Evolutionary conservation across 2,888 invertebrate species (phyloP), one percentile per base, ranked within the genome.

Genomic region (Tigriopus californicus): DNA sequence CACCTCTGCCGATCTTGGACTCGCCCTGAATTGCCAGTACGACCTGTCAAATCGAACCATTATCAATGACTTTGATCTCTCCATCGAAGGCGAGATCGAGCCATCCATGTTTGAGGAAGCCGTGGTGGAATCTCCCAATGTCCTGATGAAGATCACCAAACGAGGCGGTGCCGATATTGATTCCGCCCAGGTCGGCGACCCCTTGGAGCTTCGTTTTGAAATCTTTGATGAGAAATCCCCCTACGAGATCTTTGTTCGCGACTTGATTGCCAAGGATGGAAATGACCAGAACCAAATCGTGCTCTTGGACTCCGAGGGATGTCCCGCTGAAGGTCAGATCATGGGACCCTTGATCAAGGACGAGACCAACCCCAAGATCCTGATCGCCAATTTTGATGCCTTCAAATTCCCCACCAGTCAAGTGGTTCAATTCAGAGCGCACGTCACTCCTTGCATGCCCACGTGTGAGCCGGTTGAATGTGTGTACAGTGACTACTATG

Each of bases 341-440:
- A 71, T 72, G 72, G 71, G 71, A 1, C 65, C 69, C 5, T 66
- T 70, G 41, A 56, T 55, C 13, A 61, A 61, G 61, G n/a, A 13
- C 5, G 58, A 22, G 1, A 33, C 15, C n/a, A 54, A 25, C 8
- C 15, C 18, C 20, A 78, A 85, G 82, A 80, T 85, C 66, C 75
- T 91, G 62, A 75, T 89, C 62, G 89, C 91, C 57, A 84, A 87
- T 73, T 91, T 92, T 74, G 91, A 91, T 71, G 91, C 91, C 41
- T 92, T 92, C 79, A 92, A 92, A 73, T 92, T 92, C 77, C 91
- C 91, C 48, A 89, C 89, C 56, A 89, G 89, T 13, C 90, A 91
- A 70, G 84, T 89, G 49, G 91, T 92, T 1, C 91, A 91, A 70
- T 92, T 92, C 80, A 81, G 90, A 63, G 91, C 91, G n/a, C 72